These are phyloP conservation scores for Caenorhabditis zanzibari DNA, from an alignment of 2,888 invertebrate genomes.

Conservation along the genomic window DNA sequence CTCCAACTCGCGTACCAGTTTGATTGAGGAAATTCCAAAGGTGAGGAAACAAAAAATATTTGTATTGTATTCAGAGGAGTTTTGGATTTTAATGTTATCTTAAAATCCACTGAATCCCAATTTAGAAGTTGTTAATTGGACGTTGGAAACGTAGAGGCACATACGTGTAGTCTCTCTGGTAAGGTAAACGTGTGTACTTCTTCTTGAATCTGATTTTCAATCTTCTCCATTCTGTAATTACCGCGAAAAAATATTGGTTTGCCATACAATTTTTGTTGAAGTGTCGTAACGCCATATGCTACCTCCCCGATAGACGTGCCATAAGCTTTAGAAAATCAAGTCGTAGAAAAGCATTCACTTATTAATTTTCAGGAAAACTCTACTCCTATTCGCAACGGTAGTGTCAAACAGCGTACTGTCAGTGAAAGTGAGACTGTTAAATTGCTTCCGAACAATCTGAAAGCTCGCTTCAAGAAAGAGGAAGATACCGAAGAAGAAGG, in stretches of 20 bases:
- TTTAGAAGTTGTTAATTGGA: slow-evolving; percentile 60
- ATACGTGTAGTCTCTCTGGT: slow-evolving; percentile 55
- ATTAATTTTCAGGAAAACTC: slow-evolving; percentile 22
- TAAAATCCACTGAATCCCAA: neutral
- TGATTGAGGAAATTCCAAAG: slow-evolving; percentile 51
- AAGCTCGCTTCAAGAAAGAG: slow-evolving; percentile 9
- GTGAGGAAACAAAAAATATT: slow-evolving; percentile 3
- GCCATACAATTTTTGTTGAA: slow-evolving; percentile 39
- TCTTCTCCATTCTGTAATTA: slow-evolving; percentile 3
- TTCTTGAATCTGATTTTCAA: neutral
- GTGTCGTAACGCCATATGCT: slow-evolving; percentile 54
- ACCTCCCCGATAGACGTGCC: slow-evolving; percentile 45
- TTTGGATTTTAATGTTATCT: neutral
- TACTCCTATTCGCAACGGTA: slow-evolving; percentile 48
- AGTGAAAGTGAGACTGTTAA: slow-evolving; percentile 50
- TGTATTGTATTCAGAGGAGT: no score
- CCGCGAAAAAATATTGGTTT: slow-evolving; percentile 25
- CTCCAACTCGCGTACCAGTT: slow-evolving; percentile 43
- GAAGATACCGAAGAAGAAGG: slow-evolving; percentile 2
- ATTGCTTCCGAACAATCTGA: slow-evolving; percentile 22
- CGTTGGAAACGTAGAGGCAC: slow-evolving; percentile 66
- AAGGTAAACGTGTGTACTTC: slow-evolving; percentile 60
- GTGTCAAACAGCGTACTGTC: slow-evolving; percentile 37
- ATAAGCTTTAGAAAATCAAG: slow-evolving; percentile 13
- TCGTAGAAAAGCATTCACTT: neutral